Base-by-base conservation (phyloP, 2,113 vertebrate genomes). In the Cynoglossus semilaevis region DNA sequence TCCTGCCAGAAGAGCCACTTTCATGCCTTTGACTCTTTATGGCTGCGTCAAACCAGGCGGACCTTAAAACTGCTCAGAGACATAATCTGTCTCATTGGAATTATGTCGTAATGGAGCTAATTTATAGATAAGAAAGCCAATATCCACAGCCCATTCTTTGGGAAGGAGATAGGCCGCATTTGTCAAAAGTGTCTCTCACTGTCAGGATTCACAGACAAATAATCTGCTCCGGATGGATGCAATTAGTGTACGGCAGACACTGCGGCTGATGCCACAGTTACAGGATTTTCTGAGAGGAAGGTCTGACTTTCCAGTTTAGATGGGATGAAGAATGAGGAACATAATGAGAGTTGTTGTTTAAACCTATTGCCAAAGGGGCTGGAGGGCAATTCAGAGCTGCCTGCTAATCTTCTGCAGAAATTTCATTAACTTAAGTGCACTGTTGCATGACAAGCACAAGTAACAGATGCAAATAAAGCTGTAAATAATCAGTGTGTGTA, bases 381-480 rank as follows among this genome's bases (percentile, higher is more conserved):
- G 34, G 9, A 40, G 29, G 57, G 70, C 63, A 29, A 58, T 29
- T 73, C 40, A 18, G 18, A 60, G 63, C 51, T 58, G 41, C 59
- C 18, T 5, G 40, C 64, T 82, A 77, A 85, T 81, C 72, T 70
- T 65, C 18, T 52, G 44, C 40, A 75, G 55, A 72, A 60, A 72
- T 77, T 65, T 82, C 72, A 84, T 87, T 80, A 82, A 75, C 49
- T 66, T 58, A 58, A 81, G 66, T 75, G 65, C 61, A 70, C 54
- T 19, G 37, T 63, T 72, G 63, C 64, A 52, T 29, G 46, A 56
- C 60, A 66, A 72, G 76, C 51, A 36, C 62, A 42, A 62, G 67
- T 41, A 52, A 64, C 7, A 2, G 58, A 77, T 67, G 80, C 48
- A 81, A 76, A 79, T 67, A 15, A 63, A 69, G 50, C 46, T 55